A percentile compares a stretch with the other conserved stretches of the same genome.
These are phyloP conservation scores for Elegia similella DNA, from an alignment of 2,888 invertebrate genomes.

Conservation along the genomic window DNA sequence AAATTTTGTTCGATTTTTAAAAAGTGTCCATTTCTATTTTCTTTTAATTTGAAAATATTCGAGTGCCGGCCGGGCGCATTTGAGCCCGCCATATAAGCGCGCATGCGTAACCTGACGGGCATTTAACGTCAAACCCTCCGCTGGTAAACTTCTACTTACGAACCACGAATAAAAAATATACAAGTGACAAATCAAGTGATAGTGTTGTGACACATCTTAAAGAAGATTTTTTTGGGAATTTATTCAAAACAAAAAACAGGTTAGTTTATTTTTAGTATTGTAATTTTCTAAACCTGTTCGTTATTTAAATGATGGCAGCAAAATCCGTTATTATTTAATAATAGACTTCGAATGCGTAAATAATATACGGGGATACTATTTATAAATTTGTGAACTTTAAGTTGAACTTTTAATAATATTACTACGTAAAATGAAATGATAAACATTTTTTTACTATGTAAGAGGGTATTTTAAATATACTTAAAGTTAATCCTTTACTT, in stretches of 20 bases:
- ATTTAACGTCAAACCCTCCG: conserved; percentile 18
- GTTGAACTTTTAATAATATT: background rate
- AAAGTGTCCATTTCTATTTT: background rate
- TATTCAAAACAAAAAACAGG: background rate
- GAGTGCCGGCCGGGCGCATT: background rate
- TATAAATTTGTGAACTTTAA: background rate
- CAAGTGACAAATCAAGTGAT: background rate
- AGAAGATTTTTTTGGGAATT: conserved; percentile 6
- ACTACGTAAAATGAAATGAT: background rate
- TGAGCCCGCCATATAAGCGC: conserved; percentile 2
- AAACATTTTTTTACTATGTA: background rate
- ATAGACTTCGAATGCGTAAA: background rate
- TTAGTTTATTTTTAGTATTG: background rate
- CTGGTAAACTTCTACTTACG: conserved; percentile 14
- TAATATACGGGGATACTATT: background rate
- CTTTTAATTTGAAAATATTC: background rate
- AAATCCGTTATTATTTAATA: background rate
- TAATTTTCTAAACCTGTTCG: too few relatives aligned
- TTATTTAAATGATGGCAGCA: background rate
- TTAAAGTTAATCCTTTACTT: too few relatives aligned
- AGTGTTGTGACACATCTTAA: conserved; percentile 2
- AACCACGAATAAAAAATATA: background rate
- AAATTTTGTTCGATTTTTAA: background rate
- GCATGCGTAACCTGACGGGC: conserved; percentile 1
- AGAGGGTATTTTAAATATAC: background rate